Base-by-base conservation (phyloP, 1,140 invertebrate genomes). In the Dreissena rostriformis region DNA sequence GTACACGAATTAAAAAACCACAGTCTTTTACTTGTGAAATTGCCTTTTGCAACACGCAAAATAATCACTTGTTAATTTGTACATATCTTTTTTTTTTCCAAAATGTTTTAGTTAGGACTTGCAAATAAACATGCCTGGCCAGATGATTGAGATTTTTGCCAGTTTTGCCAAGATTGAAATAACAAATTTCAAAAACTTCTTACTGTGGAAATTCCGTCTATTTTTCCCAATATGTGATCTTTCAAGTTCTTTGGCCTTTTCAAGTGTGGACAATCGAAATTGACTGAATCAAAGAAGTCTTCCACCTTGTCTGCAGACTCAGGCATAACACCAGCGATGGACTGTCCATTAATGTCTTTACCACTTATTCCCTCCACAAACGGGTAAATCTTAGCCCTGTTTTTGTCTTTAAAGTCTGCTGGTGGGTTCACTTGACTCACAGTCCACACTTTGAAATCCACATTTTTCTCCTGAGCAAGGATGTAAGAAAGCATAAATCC, bases 401-500 rank as follows among this genome's bases (percentile, higher is more conserved):
- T 90, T 78, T 91, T 86, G 28, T 91, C 90, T 67, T 86, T 86
- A 89, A 91, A 88, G 82, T 89, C 82, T 81, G 89, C 90, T 15
- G 92, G 92, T 26, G 92, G 92, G 82, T 88, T 91, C 67, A 91
- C 89, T 78, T 90, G 88, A 49, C 89, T 85, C 39, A 92, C 90
- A 29, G 92, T 92, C 82, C 91, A 92, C 12, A 93, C 92, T 76
- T 90, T 89, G 71, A 93, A 90, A 79, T 92, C 88, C 57, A 91
- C 82, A 80, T 90, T 89, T 84, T 91, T 89, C 65, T 89, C 88
- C 79, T 93, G 90, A 65, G 90, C 88, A 65, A 93, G 85, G 63
- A 92, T 86, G 71, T 91, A 92, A 29, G 91, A 90, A 49, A 90
- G 88, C 90, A 93, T 91, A 78, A 92, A 93, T 79, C 92, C 92